A percentile compares a stretch with the other conserved stretches of the same genome.
Evolutionary conservation across 1,140 invertebrate species (phyloP).

Genomic region (Hycleus phaleratus): DNA sequence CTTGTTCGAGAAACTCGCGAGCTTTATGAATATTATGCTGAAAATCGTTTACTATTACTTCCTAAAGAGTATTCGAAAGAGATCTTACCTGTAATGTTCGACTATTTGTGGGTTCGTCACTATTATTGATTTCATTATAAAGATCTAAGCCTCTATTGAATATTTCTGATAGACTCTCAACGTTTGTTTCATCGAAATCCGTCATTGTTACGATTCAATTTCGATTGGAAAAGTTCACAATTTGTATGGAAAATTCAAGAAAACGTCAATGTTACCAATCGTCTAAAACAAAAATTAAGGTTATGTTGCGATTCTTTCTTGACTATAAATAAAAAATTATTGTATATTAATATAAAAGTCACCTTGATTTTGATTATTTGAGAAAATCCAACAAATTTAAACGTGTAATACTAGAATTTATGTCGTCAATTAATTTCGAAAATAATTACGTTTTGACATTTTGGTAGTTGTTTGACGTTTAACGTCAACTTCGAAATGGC

Average conservation of each 20-base stretch:
- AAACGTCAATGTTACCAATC: background rate
- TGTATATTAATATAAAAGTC: no score
- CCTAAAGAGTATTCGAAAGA: background rate
- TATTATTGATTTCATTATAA: slow-evolving; percentile 49
- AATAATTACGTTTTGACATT: background rate
- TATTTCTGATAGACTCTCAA: slow-evolving; percentile 43
- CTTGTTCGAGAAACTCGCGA: slow-evolving; percentile 67
- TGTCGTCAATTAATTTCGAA: no score
- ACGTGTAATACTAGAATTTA: no score
- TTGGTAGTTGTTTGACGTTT: background rate
- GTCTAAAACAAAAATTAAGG: background rate
- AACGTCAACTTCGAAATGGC: slow-evolving; percentile 47
- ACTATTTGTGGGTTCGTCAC: slow-evolving; percentile 52
- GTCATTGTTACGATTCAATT: background rate
- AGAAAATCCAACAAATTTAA: no score
- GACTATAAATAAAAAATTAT: no score
- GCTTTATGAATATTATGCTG: slow-evolving; percentile 49
- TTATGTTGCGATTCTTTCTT: background rate
- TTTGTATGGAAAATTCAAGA: no score
- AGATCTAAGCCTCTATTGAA: slow-evolving; percentile 54
- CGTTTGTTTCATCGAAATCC: slow-evolving; percentile 12
- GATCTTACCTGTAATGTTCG: slow-evolving; percentile 50
- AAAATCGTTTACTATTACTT: background rate
- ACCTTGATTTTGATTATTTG: no score
- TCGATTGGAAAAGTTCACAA: no score